These are phyloP conservation scores for Nothocercus julius DNA, from an alignment of 2,113 vertebrate species.

Conservation along the genomic window DNA sequence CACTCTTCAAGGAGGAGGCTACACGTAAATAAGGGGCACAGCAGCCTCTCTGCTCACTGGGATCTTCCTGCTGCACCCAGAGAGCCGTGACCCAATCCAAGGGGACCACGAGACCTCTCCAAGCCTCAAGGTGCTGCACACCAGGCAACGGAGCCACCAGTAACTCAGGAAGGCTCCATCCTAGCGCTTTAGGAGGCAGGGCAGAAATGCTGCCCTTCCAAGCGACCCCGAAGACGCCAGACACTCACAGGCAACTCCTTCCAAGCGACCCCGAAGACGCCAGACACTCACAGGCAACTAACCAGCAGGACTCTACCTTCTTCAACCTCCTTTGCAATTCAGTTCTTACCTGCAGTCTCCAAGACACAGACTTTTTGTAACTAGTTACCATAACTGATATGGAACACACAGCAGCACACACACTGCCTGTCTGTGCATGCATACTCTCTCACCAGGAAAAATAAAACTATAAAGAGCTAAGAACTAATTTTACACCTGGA, in stretches of 20 bases:
- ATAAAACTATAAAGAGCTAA: background rate
- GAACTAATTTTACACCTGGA: background rate
- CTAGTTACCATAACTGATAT: accelerated
- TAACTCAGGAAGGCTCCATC: background rate
- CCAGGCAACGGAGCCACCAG: background rate
- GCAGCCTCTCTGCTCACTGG: accelerated
- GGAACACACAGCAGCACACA: background rate
- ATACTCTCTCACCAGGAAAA: background rate
- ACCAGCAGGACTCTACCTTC: background rate
- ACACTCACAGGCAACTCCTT: background rate
- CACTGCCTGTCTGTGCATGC: accelerated
- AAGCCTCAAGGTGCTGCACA: background rate
- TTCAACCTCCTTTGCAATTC: background rate
- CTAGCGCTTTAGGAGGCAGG: background rate
- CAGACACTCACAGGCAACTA: background rate
- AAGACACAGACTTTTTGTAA: background rate
- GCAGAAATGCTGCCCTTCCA: background rate
- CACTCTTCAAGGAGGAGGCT: background rate
- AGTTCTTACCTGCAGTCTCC: background rate
- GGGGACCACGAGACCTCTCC: background rate
- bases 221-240: background rate
- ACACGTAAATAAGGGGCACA: background rate
- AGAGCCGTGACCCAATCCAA: background rate
- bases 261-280: background rate
- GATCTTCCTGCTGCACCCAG: background rate